These are phyloP conservation scores for Drosophila jambulina DNA, from an alignment of 1,140 invertebrate genomes.

Conservation along the genomic window DNA sequence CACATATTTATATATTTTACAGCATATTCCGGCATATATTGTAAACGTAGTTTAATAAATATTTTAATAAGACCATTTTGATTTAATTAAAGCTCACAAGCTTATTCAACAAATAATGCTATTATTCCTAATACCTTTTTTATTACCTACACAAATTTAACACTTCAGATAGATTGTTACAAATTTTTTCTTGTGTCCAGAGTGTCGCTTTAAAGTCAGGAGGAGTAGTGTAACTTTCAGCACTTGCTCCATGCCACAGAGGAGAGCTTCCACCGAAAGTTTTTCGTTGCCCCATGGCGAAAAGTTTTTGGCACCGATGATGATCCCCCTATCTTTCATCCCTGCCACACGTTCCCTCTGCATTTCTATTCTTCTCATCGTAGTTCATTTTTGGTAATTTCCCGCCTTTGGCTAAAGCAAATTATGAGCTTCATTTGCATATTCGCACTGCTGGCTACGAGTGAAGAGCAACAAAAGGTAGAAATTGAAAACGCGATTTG, in stretches of 20 bases:
- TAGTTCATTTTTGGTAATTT: slow-evolving; percentile 74
- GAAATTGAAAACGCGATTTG: slow-evolving; percentile 71
- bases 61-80: no score
- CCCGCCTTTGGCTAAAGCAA: slow-evolving; percentile 54
- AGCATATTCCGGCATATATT: no score
- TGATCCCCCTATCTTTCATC: background rate
- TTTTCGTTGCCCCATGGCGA: slow-evolving; percentile 37
- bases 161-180: no score
- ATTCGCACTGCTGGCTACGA: slow-evolving; percentile 28
- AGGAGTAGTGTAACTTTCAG: slow-evolving; percentile 33
- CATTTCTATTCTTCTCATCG: slow-evolving; percentile 17
- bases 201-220: background rate
- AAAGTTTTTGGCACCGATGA: slow-evolving; percentile 36
- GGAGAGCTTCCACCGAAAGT: slow-evolving; percentile 51
- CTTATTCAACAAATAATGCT: no score
- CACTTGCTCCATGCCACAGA: slow-evolving; percentile 23
- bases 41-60: no score
- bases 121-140: no score
- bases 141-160: no score
- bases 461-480: slow-evolving; percentile 42
- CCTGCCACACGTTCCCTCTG: background rate
- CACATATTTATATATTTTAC: no score
- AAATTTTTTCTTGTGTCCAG: background rate
- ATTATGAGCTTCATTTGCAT: slow-evolving; percentile 72
- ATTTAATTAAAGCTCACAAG: no score